Conservation (phyloP, 2,113 vertebrate species). For the Psilopsiagon aurifrons region DNA sequence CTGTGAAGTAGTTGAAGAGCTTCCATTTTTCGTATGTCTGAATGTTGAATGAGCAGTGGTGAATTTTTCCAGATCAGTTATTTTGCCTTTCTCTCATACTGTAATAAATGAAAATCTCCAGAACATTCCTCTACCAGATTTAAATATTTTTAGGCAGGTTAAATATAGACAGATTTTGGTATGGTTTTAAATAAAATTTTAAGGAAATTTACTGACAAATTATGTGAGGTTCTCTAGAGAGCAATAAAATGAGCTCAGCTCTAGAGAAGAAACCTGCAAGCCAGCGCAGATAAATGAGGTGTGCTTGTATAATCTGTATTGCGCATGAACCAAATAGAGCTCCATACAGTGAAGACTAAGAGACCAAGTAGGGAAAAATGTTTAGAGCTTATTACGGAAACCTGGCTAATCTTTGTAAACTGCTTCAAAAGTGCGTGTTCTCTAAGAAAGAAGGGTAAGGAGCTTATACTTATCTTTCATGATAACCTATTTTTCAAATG, state of each 20-base stretch:
- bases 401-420: background rate
- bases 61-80: background rate
- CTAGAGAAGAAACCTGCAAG: background rate
- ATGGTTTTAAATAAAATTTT: background rate
- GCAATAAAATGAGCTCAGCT: background rate
- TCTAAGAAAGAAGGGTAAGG: background rate
- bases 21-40: background rate
- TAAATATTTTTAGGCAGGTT: background rate
- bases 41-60: background rate
- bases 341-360: background rate
- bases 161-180: background rate
- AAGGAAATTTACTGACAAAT: background rate
- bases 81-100: background rate
- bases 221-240: background rate
- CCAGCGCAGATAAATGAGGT: background rate
- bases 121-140: background rate
- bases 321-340: background rate
- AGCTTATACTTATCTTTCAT: background rate
- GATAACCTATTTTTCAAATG: background rate
- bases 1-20: background rate
- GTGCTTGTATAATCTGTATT: background rate
- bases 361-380: background rate
- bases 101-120: background rate
- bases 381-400: background rate
- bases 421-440: background rate